Conservation (phyloP, 2,797 vertebrate genomes). For the Artibeus jamaicensis region DNA sequence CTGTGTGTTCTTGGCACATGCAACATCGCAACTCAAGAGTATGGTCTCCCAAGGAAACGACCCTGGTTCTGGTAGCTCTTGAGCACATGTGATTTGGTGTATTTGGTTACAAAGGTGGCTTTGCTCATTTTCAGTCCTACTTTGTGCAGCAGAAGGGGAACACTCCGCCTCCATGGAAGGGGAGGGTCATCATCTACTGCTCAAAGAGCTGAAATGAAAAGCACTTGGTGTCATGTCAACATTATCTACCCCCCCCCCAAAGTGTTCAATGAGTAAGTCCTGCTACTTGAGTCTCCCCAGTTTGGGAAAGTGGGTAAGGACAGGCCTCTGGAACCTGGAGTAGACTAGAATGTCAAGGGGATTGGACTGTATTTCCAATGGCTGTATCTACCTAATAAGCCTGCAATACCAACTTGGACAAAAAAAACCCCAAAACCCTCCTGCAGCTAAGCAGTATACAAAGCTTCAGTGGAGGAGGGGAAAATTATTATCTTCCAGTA, state of each 20-base stretch:
- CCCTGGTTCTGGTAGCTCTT: background rate
- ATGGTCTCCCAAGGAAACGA: background rate
- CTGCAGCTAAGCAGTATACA: background rate
- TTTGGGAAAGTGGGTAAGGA: constrained; percentile 42
- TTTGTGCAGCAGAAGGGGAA: background rate
- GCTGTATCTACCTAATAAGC: constrained; percentile 12
- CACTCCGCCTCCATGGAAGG: background rate
- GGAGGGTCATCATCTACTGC: background rate
- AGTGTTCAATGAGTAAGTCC: constrained; percentile 38
- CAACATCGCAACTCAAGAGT: constrained; percentile 8
- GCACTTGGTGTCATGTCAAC: constrained; percentile 43
- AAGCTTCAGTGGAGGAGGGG: background rate
- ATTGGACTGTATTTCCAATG: constrained; percentile 3
- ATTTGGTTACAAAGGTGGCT: constrained; percentile 47
- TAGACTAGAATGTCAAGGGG: background rate
- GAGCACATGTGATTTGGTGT: background rate
- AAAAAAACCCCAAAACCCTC: background rate
- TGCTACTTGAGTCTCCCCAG: constrained; percentile 52
- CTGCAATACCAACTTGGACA: background rate
- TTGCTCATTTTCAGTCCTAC: background rate
- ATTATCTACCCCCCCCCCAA: background rate
- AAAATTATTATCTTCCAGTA: background rate
- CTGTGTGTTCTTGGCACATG: constrained; percentile 16
- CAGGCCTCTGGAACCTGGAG: constrained; percentile 46
- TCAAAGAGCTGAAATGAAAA: constrained; percentile 52